Evolutionary conservation across 2,888 invertebrate genomes (phyloP), one percentile per base, ranked within the genome.

Genomic region (Phasia obesa): DNA sequence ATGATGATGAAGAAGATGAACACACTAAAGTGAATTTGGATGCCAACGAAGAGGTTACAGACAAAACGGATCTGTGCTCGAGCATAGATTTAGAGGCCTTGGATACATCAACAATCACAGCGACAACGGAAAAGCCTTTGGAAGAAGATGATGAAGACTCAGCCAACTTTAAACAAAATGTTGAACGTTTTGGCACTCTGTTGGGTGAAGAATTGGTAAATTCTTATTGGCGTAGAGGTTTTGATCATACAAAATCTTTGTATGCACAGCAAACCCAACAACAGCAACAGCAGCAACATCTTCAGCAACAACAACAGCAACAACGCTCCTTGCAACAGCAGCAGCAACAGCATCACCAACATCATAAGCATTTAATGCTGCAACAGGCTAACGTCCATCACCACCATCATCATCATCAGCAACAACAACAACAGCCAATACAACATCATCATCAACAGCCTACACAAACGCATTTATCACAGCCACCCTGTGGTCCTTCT

Each of bases 181-280:
- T 94, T 88, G 94, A 94, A 90, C 93, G 93, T 87, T 94, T 95
- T 93, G 95, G 95, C 92, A 94, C 94, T 86, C 92, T 94, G 90
- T 93, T 96, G 90, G 96, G 96, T 91, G 95, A 96, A 91, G 96
- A 96, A 91, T 86, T 90, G 77, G 94, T 96, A 91, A 96, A 96
- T 91, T 94, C 94, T 88, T 94, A 94, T 91, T 95, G 95, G 94
- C 93, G 95, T 89, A 94, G 94, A 87, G 94, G 94, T 88, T 93
- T 95, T 89, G 95, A 95, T 90, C 85, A 85, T 90, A 92, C 86
- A 89, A 91, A 86, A 88, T 89, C 89, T 86, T 91, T 92, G 86
- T 91, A 91, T 87, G 91, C 92, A 86, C 86, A 87, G 78, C 84
- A 82, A 59, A 70, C 42, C 44, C 75, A 77, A 25, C 84, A 80